These are phyloP conservation scores for Chrysocyon brachyurus DNA, from an alignment of 2,797 vertebrate genomes.

Conservation along the genomic window DNA sequence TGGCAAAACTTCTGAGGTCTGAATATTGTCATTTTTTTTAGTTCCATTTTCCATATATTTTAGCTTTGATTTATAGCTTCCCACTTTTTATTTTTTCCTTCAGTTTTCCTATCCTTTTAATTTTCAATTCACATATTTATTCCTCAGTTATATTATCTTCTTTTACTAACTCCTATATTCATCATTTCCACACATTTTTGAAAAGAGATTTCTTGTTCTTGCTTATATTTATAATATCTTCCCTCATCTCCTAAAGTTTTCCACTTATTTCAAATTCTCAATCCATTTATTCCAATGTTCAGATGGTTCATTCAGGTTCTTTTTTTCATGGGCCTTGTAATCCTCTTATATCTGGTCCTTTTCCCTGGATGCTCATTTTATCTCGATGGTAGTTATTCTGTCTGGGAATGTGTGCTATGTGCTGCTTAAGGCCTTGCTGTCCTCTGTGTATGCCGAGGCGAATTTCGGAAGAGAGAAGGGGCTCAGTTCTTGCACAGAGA, in stretches of 20 bases:
- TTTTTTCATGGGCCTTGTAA: background rate
- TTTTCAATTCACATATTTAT: background rate
- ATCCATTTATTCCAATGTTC: background rate
- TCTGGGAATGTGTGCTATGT: background rate
- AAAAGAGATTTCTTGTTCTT: background rate
- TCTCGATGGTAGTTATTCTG: background rate
- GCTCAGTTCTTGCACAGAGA: background rate
- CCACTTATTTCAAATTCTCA: background rate
- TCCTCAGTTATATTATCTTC: background rate
- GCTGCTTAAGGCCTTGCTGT: background rate
- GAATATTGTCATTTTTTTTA: constrained; percentile 6
- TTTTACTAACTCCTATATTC: background rate
- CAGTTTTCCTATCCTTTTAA: background rate
- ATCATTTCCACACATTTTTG: background rate
- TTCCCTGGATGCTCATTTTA: background rate
- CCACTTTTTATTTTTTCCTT: background rate
- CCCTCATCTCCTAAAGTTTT: background rate
- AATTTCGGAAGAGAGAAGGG: background rate
- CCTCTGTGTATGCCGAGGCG: background rate
- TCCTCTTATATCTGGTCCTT: background rate
- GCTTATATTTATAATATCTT: background rate
- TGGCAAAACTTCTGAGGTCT: background rate
- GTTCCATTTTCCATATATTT: background rate
- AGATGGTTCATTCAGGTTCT: background rate
- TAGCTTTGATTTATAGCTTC: background rate